phyloP scores from a whole-genome alignment of 2,113 vertebrate species.

The Lophura nycthemera region DNA sequence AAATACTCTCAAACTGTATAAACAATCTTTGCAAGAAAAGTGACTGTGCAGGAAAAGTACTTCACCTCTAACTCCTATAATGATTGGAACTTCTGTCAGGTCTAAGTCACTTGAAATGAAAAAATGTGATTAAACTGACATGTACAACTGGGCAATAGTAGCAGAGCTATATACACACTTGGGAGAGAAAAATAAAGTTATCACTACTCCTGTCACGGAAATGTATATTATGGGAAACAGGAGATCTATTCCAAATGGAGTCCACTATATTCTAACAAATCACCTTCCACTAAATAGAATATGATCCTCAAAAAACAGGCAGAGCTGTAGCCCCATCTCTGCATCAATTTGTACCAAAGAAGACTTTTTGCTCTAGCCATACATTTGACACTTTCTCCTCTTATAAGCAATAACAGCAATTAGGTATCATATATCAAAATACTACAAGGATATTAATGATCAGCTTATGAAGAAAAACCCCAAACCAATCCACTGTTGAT shows the following conservation, averaged over 20 bases:
- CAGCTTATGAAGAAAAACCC: background rate
- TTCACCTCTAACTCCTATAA: background rate
- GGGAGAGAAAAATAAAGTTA: background rate
- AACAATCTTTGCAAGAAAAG: background rate
- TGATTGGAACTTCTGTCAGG: background rate
- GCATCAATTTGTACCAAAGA: background rate
- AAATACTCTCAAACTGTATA: background rate
- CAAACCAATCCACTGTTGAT: background rate
- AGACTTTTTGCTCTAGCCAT: background rate
- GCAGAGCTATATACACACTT: background rate
- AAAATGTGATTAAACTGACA: background rate
- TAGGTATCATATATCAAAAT: background rate
- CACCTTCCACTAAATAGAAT: background rate
- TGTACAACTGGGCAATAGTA: background rate
- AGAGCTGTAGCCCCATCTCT: background rate
- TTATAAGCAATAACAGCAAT: background rate
- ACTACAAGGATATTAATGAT: background rate
- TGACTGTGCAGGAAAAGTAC: background rate
- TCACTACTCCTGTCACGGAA: background rate
- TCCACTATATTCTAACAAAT: background rate
- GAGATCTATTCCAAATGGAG: background rate
- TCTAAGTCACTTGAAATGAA: background rate
- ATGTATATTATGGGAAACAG: background rate
- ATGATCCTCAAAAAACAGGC: background rate
- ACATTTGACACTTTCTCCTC: background rate